Evolutionary conservation across 35 echinoderm and acorn worm genomes (phyloP).

Genomic region (Apostichopus californicus): DNA sequence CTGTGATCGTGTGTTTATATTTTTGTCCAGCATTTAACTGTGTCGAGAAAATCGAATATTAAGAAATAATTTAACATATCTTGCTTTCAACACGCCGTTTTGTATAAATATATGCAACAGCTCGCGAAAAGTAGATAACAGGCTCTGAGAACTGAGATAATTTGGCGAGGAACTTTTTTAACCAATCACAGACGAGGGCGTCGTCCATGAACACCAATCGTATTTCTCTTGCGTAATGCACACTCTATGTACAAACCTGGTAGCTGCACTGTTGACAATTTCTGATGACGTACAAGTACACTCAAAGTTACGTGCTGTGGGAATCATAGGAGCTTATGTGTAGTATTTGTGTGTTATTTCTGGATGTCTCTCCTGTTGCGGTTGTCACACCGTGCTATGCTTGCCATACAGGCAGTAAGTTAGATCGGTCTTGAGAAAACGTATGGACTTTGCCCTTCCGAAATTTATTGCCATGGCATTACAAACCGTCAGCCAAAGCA

Average conservation of each 20-base stretch:
- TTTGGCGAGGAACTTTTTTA: constrained; percentile 4
- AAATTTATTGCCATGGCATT: constrained; percentile 25
- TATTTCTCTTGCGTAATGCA: not conserved
- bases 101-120: no score
- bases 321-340: not conserved
- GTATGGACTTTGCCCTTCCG: constrained; percentile 40
- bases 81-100: no score
- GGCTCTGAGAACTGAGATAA: not conserved
- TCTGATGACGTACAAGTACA: not conserved
- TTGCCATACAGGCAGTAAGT: no score
- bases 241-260: not conserved
- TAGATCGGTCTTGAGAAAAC: not conserved
- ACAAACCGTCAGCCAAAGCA: not conserved
- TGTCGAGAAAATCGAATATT: no score
- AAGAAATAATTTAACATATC: no score
- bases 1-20: no score
- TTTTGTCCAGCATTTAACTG: no score
- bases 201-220: constrained; percentile 28
- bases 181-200: constrained; percentile 27
- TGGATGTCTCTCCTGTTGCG: not conserved
- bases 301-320: not conserved
- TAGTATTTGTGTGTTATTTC: not conserved
- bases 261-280: constrained; percentile 9
- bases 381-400: no score
- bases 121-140: no score